Evolutionary conservation across 1,140 invertebrate species (phyloP).

Genomic region (Danaus plexippus): DNA sequence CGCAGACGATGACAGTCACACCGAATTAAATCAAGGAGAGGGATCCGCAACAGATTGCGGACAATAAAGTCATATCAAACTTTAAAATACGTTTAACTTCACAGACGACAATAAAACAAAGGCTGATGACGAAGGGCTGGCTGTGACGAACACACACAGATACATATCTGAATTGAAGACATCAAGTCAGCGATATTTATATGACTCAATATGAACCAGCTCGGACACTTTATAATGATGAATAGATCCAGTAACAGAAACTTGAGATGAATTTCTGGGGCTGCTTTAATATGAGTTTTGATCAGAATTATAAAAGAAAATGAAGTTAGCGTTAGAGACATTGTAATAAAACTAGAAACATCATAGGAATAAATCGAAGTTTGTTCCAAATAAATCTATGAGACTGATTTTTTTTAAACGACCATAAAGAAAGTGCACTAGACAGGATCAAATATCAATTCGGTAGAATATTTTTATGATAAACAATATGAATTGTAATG

Average conservation of each 20-base stretch:
- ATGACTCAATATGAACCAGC: no score
- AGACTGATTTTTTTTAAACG: background rate
- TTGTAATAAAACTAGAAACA: background rate
- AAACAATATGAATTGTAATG: no score
- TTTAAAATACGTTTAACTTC: conserved; percentile 12
- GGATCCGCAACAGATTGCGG: conserved; percentile 15
- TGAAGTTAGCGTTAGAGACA: background rate
- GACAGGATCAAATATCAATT: conserved; percentile 5
- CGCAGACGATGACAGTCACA: no score
- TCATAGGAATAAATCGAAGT: no score
- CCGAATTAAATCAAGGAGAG: conserved; percentile 8
- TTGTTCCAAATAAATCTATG: no score
- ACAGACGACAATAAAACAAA: background rate
- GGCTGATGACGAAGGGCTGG: background rate
- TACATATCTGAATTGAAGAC: no score
- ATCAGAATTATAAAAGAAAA: background rate
- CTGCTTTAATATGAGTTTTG: no score
- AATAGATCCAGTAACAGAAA: no score
- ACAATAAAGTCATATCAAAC: conserved; percentile 15
- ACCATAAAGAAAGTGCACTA: conserved; percentile 1
- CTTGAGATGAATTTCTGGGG: no score
- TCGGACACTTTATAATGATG: no score
- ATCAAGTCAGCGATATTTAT: no score
- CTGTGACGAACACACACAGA: conserved; percentile 2
- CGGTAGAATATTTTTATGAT: no score